Evolutionary conservation across 1,140 invertebrate genomes (phyloP), one percentile per base, ranked within the genome.

Genomic region (Trachymyrmex septentrionalis): DNA sequence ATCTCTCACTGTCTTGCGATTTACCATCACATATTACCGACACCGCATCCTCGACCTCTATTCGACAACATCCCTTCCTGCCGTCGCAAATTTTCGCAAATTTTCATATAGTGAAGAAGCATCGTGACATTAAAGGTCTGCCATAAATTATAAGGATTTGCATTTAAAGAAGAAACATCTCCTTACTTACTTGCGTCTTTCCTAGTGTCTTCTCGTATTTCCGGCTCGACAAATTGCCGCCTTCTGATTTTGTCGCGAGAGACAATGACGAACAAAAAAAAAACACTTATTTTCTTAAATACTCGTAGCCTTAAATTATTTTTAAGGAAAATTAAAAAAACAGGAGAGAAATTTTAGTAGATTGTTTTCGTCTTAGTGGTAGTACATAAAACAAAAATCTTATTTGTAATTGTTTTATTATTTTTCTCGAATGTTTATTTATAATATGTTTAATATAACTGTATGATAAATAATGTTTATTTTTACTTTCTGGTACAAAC

Each of bases 71-170:
- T 48, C 34, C 34, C 30, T 59, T 14, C 30, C 30, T 9, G 16
- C n/a, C 38, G 44, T 12, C 75, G 55, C 64, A 85, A 90, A 90
- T 85, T 86, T 59, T 12, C 75, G 55, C 64, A 85, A 90, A 90
- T 85, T 86, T 59, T 84, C 63, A 76, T 55, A 38, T 76, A 72
- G 63, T 59, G 16, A 55, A 27, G 64, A 21, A 78, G 61, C 82
- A 63, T 78, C 66, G 84, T 64, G 72, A 90, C 78, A 88, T 91
- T 88, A 91, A 86, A 88, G 53, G 59, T 59, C 53, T 63, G 61
- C 48, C 66, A 77, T 90, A 91, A 91, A 91, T 91, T 91, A 90
- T 75, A 75, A 86, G 77, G 77, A 82, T 78, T 90, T 86, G 86
- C 44, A 59, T 85, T 89, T 59, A 77, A 73, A 67, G 9, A 30